phyloP scores from a whole-genome alignment of 2,888 invertebrate genomes.

The Vesta saturnalis region DNA sequence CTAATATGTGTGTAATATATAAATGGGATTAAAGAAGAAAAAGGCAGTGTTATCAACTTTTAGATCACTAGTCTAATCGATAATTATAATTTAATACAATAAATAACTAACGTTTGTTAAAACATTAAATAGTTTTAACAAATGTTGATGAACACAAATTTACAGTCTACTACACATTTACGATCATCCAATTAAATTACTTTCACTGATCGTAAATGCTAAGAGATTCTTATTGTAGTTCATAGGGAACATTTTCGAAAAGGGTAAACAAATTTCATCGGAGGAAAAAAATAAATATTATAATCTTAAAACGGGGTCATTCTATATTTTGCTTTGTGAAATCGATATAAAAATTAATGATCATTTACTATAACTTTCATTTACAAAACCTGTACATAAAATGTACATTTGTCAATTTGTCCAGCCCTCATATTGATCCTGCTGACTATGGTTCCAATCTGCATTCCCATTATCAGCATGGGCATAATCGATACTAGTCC shows the following conservation, averaged over 20 bases:
- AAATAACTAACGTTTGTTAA: constrained; percentile 23
- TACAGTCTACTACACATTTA: constrained; percentile 47
- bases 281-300: too few relatives aligned
- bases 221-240: constrained; percentile 18
- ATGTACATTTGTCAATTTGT: constrained; percentile 55
- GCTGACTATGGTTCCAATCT: constrained; percentile 41
- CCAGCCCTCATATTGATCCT: constrained; percentile 53
- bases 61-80: constrained; percentile 36
- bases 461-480: constrained; percentile 27
- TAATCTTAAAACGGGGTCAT: too few relatives aligned
- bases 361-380: constrained; percentile 36
- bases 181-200: constrained; percentile 25
- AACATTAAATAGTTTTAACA: constrained; percentile 16
- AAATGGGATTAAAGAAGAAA: constrained; percentile 7
- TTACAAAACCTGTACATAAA: constrained; percentile 26
- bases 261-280: too few relatives aligned
- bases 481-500: constrained; percentile 37
- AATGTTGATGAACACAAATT: constrained; percentile 47
- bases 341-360: constrained; percentile 42
- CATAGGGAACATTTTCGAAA: constrained; percentile 6
- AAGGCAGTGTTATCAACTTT: constrained; percentile 48
- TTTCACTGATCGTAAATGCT: constrained; percentile 29
- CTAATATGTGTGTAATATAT: constrained; percentile 2
- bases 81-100: constrained; percentile 35
- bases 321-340: constrained; percentile 53